phyloP scores from a whole-genome alignment of 2,113 vertebrate species.

The Hypanus sabinus region DNA sequence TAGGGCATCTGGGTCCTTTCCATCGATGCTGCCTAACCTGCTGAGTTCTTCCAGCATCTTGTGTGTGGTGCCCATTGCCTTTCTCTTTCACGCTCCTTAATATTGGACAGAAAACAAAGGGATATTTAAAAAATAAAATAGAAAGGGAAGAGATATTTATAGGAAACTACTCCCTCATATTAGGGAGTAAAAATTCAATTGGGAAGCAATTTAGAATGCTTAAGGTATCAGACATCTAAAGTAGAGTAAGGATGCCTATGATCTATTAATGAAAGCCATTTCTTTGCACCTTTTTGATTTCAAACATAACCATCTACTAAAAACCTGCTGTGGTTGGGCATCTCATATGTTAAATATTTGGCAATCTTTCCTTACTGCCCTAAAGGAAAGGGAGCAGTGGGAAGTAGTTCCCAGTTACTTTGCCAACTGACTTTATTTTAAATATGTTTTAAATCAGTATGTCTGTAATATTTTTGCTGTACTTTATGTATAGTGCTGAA shows the following conservation, averaged over 20 bases:
- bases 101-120: background rate
- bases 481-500: conserved; percentile 1
- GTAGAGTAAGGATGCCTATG: conserved; percentile 8
- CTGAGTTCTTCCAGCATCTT: no score
- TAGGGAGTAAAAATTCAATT: conserved; percentile 3
- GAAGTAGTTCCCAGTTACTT: conserved; percentile 13
- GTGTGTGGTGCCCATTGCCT: background rate
- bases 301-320: conserved; percentile 24
- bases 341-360: conserved; percentile 34
- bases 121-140: background rate
- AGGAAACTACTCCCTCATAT: background rate
- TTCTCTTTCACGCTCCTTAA: conserved; percentile 1
- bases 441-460: conserved; percentile 6
- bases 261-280: conserved; percentile 37
- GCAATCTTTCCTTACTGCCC: background rate
- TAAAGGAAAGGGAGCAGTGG: conserved; percentile 27
- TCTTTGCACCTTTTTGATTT: conserved; percentile 34
- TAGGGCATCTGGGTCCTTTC: no score
- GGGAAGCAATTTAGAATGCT: background rate
- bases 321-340: conserved; percentile 23
- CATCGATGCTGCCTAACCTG: no score
- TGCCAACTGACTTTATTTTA: conserved; percentile 25
- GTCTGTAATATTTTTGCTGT: conserved; percentile 28
- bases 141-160: background rate
- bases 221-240: background rate